A percentile compares a stretch with the other conserved stretches of the same genome.
Conservation (phyloP, 2,888 invertebrate genomes). For the Troides aeacus region DNA sequence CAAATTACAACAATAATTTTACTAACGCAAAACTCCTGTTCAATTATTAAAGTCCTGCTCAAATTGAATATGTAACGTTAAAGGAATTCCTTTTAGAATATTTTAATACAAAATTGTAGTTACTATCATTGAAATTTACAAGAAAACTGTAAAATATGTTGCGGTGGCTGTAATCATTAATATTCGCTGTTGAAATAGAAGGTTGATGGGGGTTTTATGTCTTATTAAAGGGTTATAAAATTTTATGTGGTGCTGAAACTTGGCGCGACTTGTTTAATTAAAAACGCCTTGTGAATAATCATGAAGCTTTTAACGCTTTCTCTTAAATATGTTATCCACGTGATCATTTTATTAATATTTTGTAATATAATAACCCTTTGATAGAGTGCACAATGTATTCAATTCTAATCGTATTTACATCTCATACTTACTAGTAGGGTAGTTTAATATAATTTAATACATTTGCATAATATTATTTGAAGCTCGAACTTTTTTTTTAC, state of each 20-base stretch:
- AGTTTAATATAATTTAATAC: too few relatives aligned
- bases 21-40: too few relatives aligned
- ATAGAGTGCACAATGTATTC: conserved; percentile 6
- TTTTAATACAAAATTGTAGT: conserved; percentile 1
- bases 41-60: too few relatives aligned
- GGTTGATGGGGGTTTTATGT: conserved; percentile 69
- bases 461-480: too few relatives aligned
- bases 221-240: conserved; percentile 79
- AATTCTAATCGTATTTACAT: conserved; percentile 1
- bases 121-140: conserved; percentile 33
- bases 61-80: not conserved
- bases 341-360: conserved; percentile 35
- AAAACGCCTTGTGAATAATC: conserved; percentile 76
- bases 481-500: too few relatives aligned
- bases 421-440: not conserved
- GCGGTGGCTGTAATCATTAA: conserved; percentile 70
- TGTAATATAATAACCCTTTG: conserved; percentile 4
- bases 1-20: not conserved
- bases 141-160: conserved; percentile 50
- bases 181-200: conserved; percentile 68
- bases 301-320: conserved; percentile 66
- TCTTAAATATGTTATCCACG: conserved; percentile 38
- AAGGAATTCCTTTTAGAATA: not conserved
- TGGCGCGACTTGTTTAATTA: conserved; percentile 70
- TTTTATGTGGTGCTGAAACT: conserved; percentile 68